Conservation (phyloP, 2,113 vertebrate genomes). For the Corvus hawaiiensis region DNA sequence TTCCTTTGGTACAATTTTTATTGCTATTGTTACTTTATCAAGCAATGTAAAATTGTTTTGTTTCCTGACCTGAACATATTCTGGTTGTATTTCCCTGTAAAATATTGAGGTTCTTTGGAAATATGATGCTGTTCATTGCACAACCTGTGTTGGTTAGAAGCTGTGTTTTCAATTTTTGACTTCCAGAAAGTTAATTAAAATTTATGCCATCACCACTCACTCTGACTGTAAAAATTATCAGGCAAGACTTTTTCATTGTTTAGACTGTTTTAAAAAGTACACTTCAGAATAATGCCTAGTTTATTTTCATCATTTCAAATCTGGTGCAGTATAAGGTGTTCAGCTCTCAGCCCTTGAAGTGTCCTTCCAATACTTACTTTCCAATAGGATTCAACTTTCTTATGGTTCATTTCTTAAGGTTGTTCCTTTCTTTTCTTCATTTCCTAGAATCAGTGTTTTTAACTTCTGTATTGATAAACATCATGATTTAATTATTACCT, state of each 20-base stretch:
- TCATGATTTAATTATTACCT: background rate
- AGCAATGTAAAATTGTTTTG: background rate
- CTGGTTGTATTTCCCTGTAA: background rate
- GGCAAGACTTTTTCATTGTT: background rate
- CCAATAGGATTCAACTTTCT: background rate
- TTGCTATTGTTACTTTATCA: background rate
- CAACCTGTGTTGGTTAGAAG: background rate
- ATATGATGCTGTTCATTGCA: rapidly evolving
- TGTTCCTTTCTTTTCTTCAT: background rate
- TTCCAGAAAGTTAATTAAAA: background rate
- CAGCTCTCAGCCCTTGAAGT: background rate
- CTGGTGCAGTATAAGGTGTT: background rate
- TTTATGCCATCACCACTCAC: background rate
- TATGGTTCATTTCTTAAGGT: background rate
- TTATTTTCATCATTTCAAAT: background rate
- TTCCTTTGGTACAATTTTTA: background rate
- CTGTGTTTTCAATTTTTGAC: background rate
- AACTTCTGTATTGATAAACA: background rate
- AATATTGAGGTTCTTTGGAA: background rate
- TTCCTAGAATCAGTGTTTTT: background rate
- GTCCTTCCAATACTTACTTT: background rate
- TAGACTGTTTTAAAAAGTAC: background rate
- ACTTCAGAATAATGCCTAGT: background rate
- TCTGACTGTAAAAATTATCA: background rate
- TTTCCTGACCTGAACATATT: background rate